Base-by-base conservation (phyloP, 2,888 invertebrate species). In the Pharmacophagus antenor region DNA sequence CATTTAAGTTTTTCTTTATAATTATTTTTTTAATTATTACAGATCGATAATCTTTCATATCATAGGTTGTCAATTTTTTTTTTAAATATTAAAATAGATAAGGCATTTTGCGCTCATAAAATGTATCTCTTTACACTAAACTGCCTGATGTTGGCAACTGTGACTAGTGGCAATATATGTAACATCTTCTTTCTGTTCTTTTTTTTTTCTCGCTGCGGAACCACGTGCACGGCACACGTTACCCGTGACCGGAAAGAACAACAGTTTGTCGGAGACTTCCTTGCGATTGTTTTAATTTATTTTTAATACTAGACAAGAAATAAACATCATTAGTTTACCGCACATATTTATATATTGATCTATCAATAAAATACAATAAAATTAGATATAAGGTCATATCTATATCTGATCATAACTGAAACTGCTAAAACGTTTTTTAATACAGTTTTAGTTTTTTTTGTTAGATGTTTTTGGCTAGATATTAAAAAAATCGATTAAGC, bases 191-290 rank as follows among this genome's bases (percentile, higher is more conserved):
- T 59, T 49, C 42, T 81, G 53, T 25, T 41, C 47, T 25, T 21
- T 46, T 37, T 84, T 80, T 81, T 76, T 70, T 67, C 57, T 63
- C 61, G 74, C 76, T 77, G 65, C 75, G 71, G 76, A 74, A 79
- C 84, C 88, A 88, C 87, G 87, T 88, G 88, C 80, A 78, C 63
- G 73, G 82, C 85, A 84, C 81, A 84, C 85, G 81, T 76, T 80
- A 72, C 62, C 64, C 67, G 65, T 71, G 64, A 72, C 73, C 76
- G 74, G 72, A 76, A 69, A 72, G 76, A 63, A 80, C 68, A 80
- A 63, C 50, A 67, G 18, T 58, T 41, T 20, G n/a, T 53, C 77
- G 62, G 82, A 82, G 77, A 66, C 62, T 72, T 25, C 60, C 23
- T 68, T 65, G 15, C 42, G 2, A 42, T 8, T 42, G 10, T 31